phyloP scores from a whole-genome alignment of 2,113 vertebrate genomes.

The Carettochelys insculpta region DNA sequence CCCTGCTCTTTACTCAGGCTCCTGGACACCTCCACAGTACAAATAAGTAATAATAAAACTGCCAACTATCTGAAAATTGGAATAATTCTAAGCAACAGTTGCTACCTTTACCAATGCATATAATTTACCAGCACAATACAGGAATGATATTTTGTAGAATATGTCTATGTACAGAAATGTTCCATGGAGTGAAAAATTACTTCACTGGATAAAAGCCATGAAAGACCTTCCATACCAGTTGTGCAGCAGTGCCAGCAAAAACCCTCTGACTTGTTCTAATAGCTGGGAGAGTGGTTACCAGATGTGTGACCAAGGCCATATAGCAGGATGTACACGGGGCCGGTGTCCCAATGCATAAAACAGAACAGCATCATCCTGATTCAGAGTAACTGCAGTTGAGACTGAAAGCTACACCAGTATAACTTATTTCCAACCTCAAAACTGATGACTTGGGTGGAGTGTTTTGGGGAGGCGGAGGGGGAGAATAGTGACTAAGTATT shows the following conservation, averaged over 20 bases:
- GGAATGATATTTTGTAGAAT: neutral
- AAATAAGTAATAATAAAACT: neutral
- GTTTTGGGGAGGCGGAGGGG: too few species aligned
- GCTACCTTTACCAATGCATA: neutral
- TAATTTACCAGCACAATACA: neutral
- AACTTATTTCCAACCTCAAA: neutral
- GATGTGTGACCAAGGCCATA: neutral
- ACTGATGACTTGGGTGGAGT: rapidly evolving
- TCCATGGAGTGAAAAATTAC: neutral
- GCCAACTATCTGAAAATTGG: neutral
- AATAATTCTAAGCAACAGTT: neutral
- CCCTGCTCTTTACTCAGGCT: neutral
- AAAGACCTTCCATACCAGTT: neutral
- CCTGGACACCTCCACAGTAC: neutral
- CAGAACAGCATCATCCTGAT: neutral
- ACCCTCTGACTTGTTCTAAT: neutral
- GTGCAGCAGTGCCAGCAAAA: neutral
- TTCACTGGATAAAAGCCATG: neutral
- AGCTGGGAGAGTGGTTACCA: neutral
- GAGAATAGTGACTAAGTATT: neutral
- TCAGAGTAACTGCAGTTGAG: neutral
- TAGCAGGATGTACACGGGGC: neutral
- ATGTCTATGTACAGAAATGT: neutral
- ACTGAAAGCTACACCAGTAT: neutral
- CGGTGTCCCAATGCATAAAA: neutral